Base-by-base conservation (phyloP, 2,888 invertebrate species). In the Tethea ocularis region DNA sequence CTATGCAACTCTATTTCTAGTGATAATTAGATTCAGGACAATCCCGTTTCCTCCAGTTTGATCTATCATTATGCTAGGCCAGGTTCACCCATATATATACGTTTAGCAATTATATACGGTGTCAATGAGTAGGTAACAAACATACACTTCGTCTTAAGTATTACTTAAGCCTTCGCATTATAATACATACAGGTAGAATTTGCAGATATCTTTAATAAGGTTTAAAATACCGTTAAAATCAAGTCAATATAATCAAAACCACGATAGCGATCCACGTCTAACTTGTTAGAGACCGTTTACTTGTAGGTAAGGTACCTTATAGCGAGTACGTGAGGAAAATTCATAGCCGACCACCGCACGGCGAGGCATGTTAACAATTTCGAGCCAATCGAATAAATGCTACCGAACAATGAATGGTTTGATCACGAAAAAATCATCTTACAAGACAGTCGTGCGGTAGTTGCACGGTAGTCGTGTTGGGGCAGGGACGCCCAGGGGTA, bases 361-460 rank as follows among this genome's bases (percentile, higher is more conserved):
- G 77, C 75, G 73, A 71, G 68, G 71, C 57, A 77, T 84, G 86
- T 85, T 80, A 88, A 89, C 89, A 89, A 90, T 91, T 86, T 83
- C 86, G 83, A 86, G 79, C 88, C 89, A 89, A 90, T 88, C 76
- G 75, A 76, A 71, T 87, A 90, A 82, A 87, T 84, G 90, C 91
- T 89, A 87, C 91, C 77, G 90, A 91, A 93, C 92, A 93, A 93
- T 92, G 91, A 89, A 82, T 86, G 82, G 80, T 75, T 79, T 77
- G 89, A 92, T 93, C 92, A 93, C 92, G 92, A 92, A 93, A 92
- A 91, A 92, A 91, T 89, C 86, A 89, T 91, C 87, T 78, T 89
- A 92, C 92, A 93, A 84, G 91, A 68, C 74, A 78, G 75, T 93
- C 92, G 92, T 93, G 92, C 82, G 80, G 78, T 58, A 72, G 73